Conservation (phyloP, 2,797 vertebrate genomes). For the Microcaecilia unicolor region DNA sequence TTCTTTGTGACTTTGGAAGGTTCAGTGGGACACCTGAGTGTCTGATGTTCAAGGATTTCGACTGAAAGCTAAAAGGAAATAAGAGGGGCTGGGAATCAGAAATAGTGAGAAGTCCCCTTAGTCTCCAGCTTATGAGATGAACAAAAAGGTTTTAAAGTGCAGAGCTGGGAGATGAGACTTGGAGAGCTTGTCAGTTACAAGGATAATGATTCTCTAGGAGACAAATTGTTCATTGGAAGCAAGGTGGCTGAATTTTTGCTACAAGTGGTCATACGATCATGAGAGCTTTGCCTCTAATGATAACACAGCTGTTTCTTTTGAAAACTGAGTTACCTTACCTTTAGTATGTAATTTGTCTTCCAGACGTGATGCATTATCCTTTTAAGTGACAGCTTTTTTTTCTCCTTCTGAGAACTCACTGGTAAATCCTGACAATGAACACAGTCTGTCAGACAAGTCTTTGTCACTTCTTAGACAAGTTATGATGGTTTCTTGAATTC, state of each 20-base stretch:
- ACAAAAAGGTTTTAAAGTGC: conserved; percentile 1
- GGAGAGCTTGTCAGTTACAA: conserved; percentile 19
- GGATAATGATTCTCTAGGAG: conserved; percentile 17
- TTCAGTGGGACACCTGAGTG: conserved; percentile 16
- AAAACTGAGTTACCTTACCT: conserved; percentile 13
- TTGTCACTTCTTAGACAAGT: conserved; percentile 3
- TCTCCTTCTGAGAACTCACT: conserved; percentile 6
- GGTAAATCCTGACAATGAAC: conserved; percentile 10
- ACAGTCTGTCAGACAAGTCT: conserved; percentile 4
- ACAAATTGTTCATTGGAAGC: conserved; percentile 13
- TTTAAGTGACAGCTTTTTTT: conserved; percentile 1
- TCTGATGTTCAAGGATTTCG: not conserved
- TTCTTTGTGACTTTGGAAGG: conserved; percentile 29
- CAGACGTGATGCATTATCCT: conserved; percentile 11
- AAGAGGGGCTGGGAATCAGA: not conserved
- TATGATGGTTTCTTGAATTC: not conserved
- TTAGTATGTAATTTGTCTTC: conserved; percentile 20
- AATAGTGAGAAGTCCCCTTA: no score
- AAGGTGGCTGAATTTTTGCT: conserved; percentile 19
- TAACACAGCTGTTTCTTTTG: conserved; percentile 25
- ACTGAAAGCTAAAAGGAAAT: not conserved
- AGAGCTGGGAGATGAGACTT: not conserved
- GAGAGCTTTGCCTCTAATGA: conserved; percentile 12
- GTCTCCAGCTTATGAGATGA: not conserved
- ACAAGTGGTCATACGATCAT: not conserved